phyloP scores from a whole-genome alignment of 37 sponge, comb jelly and placozoan genomes.

The Agelas oroides region DNA sequence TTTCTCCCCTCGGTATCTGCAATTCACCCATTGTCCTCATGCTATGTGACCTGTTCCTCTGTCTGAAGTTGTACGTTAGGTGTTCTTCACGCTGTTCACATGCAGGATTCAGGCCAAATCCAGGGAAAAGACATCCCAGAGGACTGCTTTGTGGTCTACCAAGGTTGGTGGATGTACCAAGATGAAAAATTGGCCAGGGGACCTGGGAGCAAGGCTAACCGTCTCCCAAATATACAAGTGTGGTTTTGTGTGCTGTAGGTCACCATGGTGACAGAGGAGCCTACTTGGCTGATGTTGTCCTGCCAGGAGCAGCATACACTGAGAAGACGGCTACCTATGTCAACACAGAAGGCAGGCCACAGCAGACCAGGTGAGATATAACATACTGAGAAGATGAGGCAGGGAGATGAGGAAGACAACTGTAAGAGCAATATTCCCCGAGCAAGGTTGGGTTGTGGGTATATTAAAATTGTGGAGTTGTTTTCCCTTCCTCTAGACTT shows the following conservation, averaged over 20 bases:
- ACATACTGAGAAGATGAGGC: background rate
- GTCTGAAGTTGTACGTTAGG: no score
- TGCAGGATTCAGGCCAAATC: conserved; percentile 66
- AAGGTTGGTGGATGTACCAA: conserved; percentile 50
- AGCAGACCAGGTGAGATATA: conserved; percentile 86
- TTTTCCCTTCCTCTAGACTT: conserved; percentile 28
- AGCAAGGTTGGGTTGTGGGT: no score
- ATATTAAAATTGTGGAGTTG: no score
- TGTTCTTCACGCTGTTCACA: no score
- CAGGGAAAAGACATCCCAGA: conserved; percentile 60
- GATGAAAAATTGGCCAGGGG: no score
- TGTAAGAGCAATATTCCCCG: no score
- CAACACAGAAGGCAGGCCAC: conserved; percentile 97
- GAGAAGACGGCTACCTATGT: conserved; percentile 97
- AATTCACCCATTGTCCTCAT: no score
- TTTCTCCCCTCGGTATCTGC: no score
- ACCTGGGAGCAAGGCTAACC: no score
- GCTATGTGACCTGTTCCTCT: no score
- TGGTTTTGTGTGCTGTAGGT: conserved; percentile 51
- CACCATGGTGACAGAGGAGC: conserved; percentile 97
- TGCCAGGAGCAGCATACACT: conserved; percentile 98
- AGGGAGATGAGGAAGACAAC: no score
- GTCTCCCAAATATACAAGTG: no score
- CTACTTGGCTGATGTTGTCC: conserved; percentile 87
- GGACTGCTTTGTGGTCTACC: conserved; percentile 90